A percentile compares a stretch with the other conserved stretches of the same genome.
These are phyloP conservation scores for Ypsolopha sequella DNA, from an alignment of 2,888 invertebrate genomes.

Conservation along the genomic window DNA sequence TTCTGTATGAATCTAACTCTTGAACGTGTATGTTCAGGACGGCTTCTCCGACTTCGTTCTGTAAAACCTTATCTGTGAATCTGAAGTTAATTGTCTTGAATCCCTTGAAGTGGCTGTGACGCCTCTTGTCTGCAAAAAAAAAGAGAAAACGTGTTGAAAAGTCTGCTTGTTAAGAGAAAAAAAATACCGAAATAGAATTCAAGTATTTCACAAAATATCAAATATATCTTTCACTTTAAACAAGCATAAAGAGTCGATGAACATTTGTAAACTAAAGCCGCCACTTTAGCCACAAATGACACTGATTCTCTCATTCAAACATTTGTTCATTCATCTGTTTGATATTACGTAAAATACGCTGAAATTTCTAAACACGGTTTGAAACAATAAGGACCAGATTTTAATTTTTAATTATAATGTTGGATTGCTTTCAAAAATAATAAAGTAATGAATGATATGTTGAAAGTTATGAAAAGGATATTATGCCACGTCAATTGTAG, in stretches of 20 bases:
- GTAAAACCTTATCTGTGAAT: slow-evolving; percentile 77
- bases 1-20: slow-evolving; percentile 39
- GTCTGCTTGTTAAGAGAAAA: not conserved
- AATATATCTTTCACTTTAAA: not conserved
- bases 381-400: not conserved
- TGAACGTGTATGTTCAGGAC: slow-evolving; percentile 78
- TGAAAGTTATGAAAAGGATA: no score
- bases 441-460: not conserved
- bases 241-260: not conserved
- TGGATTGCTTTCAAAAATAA: not conserved
- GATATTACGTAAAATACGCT: not conserved
- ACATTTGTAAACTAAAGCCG: slow-evolving; percentile 34
- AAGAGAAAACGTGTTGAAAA: not conserved
- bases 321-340: not conserved
- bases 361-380: not conserved
- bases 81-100: slow-evolving; percentile 79
- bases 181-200: not conserved
- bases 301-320: slow-evolving; percentile 9
- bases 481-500: no score
- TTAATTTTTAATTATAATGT: not conserved
- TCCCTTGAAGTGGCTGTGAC: slow-evolving; percentile 76
- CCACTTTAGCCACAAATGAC: slow-evolving; percentile 42
- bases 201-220: not conserved
- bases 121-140: slow-evolving; percentile 69
- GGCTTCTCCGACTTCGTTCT: slow-evolving; percentile 77